Percentiles rank a stretch among this genome's conserved stretches.
These are phyloP conservation scores for Cataglyphis cursor DNA, from an alignment of 2,888 invertebrate genomes.

Conservation along the genomic window DNA sequence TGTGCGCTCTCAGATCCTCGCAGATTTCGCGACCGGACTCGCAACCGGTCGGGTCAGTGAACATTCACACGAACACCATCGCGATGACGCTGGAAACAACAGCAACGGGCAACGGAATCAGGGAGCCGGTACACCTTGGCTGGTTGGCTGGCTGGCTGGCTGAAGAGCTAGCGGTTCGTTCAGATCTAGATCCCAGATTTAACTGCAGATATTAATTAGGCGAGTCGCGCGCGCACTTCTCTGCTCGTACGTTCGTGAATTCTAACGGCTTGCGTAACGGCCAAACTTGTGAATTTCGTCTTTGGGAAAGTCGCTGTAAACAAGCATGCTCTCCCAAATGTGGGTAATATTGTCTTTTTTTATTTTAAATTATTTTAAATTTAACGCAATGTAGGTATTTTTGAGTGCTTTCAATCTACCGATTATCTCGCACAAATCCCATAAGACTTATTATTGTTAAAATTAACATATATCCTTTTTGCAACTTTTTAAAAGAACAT, in stretches of 20 bases:
- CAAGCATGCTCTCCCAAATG: not conserved
- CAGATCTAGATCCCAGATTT: conserved; percentile 84
- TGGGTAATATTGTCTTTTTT: not conserved
- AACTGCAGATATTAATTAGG: conserved; percentile 81
- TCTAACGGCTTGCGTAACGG: conserved; percentile 71
- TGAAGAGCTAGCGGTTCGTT: conserved; percentile 81
- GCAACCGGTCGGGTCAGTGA: conserved; percentile 57
- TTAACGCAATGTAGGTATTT: too few relatives aligned
- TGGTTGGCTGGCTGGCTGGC: conserved; percentile 64
- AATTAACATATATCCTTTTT: too few relatives aligned
- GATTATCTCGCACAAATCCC: too few relatives aligned
- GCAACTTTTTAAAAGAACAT: too few relatives aligned
- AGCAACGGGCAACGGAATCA: conserved; percentile 81
- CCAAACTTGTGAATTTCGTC: conserved; percentile 42
- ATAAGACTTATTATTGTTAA: too few relatives aligned
- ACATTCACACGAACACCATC: conserved; percentile 65
- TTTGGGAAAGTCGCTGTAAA: not conserved
- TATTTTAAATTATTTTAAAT: too few relatives aligned
- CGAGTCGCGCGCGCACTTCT: conserved; percentile 45
- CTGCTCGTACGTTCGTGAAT: conserved; percentile 66
- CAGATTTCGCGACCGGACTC: conserved; percentile 36
- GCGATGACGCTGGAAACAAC: conserved; percentile 66
- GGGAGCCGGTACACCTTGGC: conserved; percentile 75
- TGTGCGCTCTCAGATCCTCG: not conserved
- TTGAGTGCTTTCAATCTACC: too few relatives aligned